Conservation (phyloP, 1,140 invertebrate genomes). For the Probaryconus sp. region DNA sequence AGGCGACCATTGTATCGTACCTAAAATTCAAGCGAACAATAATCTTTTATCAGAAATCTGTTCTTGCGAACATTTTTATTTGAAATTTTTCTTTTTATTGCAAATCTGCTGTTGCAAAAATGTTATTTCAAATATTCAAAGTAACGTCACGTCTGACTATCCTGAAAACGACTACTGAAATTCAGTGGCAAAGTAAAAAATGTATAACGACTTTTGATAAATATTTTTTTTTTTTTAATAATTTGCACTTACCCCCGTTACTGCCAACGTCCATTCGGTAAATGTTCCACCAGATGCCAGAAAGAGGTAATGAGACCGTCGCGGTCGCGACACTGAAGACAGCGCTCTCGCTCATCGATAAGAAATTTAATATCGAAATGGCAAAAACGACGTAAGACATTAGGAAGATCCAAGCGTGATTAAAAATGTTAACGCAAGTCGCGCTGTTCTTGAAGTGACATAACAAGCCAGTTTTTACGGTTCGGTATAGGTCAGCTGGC, state of each 20-base stretch:
- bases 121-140: no score
- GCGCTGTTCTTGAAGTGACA: conserved; percentile 67
- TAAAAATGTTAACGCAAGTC: conserved; percentile 72
- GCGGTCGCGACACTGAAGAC: conserved; percentile 80
- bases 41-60: no score
- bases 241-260: conserved; percentile 64
- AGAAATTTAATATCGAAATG: conserved; percentile 77
- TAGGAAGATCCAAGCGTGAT: conserved; percentile 79
- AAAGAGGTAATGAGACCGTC: conserved; percentile 78
- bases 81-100: no score
- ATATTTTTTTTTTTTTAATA: conserved; percentile 1
- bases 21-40: conserved; percentile 63
- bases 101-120: no score
- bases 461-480: conserved; percentile 65
- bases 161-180: no score
- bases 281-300: conserved; percentile 82
- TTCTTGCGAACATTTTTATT: no score
- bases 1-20: conserved; percentile 78
- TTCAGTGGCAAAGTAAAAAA: no score
- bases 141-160: no score
- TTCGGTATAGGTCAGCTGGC: conserved; percentile 66
- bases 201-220: conserved; percentile 3
- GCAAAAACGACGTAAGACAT: conserved; percentile 75
- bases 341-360: conserved; percentile 80
- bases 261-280: conserved; percentile 75